These are phyloP conservation scores for Danio albolineatus DNA, from an alignment of 2,797 vertebrate genomes.

Conservation along the genomic window DNA sequence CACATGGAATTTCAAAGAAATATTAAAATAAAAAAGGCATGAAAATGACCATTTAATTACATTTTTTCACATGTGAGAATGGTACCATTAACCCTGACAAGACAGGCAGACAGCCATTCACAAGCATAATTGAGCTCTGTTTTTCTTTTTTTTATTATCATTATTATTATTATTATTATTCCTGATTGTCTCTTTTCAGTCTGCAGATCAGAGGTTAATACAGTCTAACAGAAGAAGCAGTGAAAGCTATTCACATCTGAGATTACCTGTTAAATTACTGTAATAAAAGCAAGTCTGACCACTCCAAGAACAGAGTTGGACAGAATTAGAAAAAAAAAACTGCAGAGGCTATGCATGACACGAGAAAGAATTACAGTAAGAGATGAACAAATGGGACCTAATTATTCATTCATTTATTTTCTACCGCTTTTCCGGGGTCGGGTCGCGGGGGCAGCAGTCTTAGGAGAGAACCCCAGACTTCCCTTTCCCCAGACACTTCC, in stretches of 20 bases:
- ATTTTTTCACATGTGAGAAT: slow-evolving; percentile 4
- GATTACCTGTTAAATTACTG: neutral
- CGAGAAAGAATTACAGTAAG: slow-evolving; percentile 46
- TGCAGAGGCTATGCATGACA: neutral
- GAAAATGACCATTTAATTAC: neutral
- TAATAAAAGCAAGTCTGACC: neutral
- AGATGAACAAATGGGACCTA: slow-evolving; percentile 63
- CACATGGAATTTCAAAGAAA: neutral
- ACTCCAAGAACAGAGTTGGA: neutral
- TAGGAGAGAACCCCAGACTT: too few species aligned
- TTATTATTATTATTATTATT: too few species aligned
- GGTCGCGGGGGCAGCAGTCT: too few species aligned
- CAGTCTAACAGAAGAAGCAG: neutral
- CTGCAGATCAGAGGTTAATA: neutral
- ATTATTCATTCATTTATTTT: too few species aligned
- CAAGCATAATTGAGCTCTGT: neutral
- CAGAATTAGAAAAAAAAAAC: neutral
- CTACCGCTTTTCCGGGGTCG: too few species aligned
- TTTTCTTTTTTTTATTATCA: too few species aligned
- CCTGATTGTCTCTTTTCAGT: slow-evolving; percentile 6
- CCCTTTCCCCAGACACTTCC: too few species aligned
- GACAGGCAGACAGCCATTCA: neutral
- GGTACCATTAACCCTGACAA: slow-evolving; percentile 18
- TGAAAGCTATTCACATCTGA: neutral
- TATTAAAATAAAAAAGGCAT: neutral